Percentiles rank a stretch among this genome's conserved stretches.
Conservation (phyloP, 1,140 invertebrate species). For the Calephelis nemesis region DNA sequence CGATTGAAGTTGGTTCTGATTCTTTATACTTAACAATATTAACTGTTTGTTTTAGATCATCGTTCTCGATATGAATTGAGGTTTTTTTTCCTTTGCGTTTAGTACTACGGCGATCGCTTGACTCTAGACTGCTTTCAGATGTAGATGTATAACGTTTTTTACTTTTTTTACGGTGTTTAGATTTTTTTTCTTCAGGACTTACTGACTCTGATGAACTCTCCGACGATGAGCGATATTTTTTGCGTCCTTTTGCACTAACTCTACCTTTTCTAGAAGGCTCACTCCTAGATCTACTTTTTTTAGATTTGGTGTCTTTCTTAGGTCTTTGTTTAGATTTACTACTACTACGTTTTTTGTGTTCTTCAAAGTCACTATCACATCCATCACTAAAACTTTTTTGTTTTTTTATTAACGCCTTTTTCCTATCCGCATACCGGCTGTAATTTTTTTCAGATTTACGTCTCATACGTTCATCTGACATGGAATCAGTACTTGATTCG, state of each 20-base stretch:
- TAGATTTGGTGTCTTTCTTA: slow-evolving; percentile 43
- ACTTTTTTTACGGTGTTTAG: slow-evolving; percentile 55
- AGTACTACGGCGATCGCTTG: slow-evolving; percentile 56
- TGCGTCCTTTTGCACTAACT: slow-evolving; percentile 50
- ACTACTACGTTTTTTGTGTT: slow-evolving; percentile 38
- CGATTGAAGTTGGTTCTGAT: slow-evolving; percentile 37
- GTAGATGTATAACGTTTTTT: slow-evolving; percentile 55
- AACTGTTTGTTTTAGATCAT: slow-evolving; percentile 67
- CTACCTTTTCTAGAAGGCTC: slow-evolving; percentile 61
- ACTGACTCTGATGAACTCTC: slow-evolving; percentile 63
- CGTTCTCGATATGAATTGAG: slow-evolving; percentile 70
- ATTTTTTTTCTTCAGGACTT: slow-evolving; percentile 57
- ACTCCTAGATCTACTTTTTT: slow-evolving; percentile 69
- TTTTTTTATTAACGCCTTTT: slow-evolving; percentile 51
- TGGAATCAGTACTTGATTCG: slow-evolving; percentile 49
- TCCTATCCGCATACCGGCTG: slow-evolving; percentile 46
- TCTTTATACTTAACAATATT: slow-evolving; percentile 72
- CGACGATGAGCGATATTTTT: slow-evolving; percentile 53
- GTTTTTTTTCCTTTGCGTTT: slow-evolving; percentile 72
- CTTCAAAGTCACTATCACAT: slow-evolving; percentile 69
- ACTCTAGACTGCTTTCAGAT: slow-evolving; percentile 64
- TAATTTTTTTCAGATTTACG: slow-evolving; percentile 48
- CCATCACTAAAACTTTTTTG: slow-evolving; percentile 78
- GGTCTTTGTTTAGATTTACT: slow-evolving; percentile 44
- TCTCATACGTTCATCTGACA: slow-evolving; percentile 45